Conservation (phyloP, 1,140 invertebrate genomes). For the Potamilus streckersoni region DNA sequence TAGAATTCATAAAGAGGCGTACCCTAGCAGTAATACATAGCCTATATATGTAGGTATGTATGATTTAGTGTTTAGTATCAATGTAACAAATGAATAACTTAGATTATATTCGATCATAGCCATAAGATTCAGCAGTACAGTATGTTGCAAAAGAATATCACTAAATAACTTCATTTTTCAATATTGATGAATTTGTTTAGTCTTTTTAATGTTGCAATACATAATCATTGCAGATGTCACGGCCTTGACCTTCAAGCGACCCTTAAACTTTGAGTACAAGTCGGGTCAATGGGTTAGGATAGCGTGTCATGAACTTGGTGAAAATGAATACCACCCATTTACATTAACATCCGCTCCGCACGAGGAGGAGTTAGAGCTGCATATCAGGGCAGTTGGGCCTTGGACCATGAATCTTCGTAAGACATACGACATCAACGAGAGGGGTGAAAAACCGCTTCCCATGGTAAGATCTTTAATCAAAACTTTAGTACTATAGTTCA, state of each 20-base stretch:
- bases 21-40: no score
- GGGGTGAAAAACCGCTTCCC: constrained; percentile 55
- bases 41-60: no score
- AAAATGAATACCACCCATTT: constrained; percentile 97
- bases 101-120: no score
- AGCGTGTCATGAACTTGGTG: constrained; percentile 90
- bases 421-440: constrained; percentile 68
- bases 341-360: constrained; percentile 98
- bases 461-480: constrained; percentile 42
- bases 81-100: no score
- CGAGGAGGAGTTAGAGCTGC: constrained; percentile 96
- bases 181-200: no score
- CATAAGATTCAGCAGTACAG: no score
- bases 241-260: constrained; percentile 75
- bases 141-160: no score
- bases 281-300: constrained; percentile 90
- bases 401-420: constrained; percentile 77
- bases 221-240: constrained; percentile 69
- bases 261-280: constrained; percentile 95
- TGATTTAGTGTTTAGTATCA: no score
- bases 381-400: constrained; percentile 91
- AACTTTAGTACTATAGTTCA: no score
- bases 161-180: no score
- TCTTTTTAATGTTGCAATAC: no score
- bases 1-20: no score